Base-by-base conservation (phyloP, 92 coral and sea anemone species). In the Siderastrea radians region DNA sequence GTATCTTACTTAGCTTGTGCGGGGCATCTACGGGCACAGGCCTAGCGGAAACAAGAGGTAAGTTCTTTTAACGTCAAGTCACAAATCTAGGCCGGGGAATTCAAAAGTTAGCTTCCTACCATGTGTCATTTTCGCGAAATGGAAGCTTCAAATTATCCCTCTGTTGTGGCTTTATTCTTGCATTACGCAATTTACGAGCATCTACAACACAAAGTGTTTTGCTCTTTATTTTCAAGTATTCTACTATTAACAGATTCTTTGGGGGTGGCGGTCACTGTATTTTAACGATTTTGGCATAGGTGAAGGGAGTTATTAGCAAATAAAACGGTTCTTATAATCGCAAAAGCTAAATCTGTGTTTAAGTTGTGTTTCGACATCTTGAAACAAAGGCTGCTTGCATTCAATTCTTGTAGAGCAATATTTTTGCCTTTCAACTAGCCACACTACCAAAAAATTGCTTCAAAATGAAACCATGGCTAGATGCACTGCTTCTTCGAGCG, bases 11-110 rank as follows among this genome's bases (percentile, higher is more conserved):
- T 16, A 55, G 19, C 57, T 17, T 57, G 13, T 45, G 52, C 16
- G 57, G 69, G 1, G 10, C 59, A 4, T 55, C 44, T 45, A 68
- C 57, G 43, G n/a, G 66, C 68, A 57, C 69, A n/a, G 78, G 17
- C n/a, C n/a, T n/a, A n/a, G n/a, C n/a, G 12, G 68, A 58, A 82
- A 52, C 44, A 4, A 51, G 7, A 51, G 86, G 86, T 82, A 55
- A n/a, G 77, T 79, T 6, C 76, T 47, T 17, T 46, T 68, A 4
- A 55, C 60, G 1, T 1, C 7, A 55, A 55, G 61, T 55, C n/a
- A 45, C 44, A 38, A 11, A 50, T 7, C 11, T 45, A 68, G 72
- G 6, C 10, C 72, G 66, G 7, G 19, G 17, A 17, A 1, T 14
- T 2, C 26, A 14, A 61, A 61, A 13, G 66, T 12, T 16, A 13